Evolutionary conservation across 1,140 invertebrate species (phyloP), one percentile per base, ranked within the genome.

Genomic region (Drosophila auraria): DNA sequence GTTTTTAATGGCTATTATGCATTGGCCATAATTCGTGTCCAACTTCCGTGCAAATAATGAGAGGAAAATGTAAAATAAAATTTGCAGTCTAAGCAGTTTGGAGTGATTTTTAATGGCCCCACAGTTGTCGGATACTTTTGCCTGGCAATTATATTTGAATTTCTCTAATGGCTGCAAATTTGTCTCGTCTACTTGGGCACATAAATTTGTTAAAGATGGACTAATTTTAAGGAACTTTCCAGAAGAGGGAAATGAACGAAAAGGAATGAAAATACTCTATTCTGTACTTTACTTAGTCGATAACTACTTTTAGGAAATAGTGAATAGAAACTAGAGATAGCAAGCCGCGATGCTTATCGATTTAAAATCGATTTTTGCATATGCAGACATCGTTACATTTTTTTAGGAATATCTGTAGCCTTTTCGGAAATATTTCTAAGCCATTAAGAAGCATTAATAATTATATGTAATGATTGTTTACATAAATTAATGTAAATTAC

Each of bases 1-100:
- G 66, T 54, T 81, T 82, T 89, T 89, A 89, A 87, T 89, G 83
- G 84, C 83, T 65, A 89, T 81, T 87, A 89, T 89, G 75, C 83
- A 81, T 87, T 84, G 84, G 83, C 69, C 81, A 87, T 87, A 89
- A 87, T 90, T 90, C 74, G 84, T 75, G 64, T 70, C 53, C 76
- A 79, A 79, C 65, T 69, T 65, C 59, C 78, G 65, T 54, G 57
- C 53, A 49, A 80, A 89, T 80, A 82, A 83, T 68, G 69, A 72
- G 78, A 61, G 63, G 27, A 71, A 84, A 82, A 65, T 78, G 61
- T 77, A 69, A 77, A 77, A 78, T 36, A 47, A 54, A 89, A 84
- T 84, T 84, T 82, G 84, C 86, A 70, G 81, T 84, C 81, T 78
- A 79, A 89, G 74, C 84, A 66, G 70, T 90, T 90, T 82, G 69